A percentile compares a stretch with the other conserved stretches of the same genome.
Conservation (phyloP, 2,797 vertebrate species). For the Oceanodroma leucorhoa region DNA sequence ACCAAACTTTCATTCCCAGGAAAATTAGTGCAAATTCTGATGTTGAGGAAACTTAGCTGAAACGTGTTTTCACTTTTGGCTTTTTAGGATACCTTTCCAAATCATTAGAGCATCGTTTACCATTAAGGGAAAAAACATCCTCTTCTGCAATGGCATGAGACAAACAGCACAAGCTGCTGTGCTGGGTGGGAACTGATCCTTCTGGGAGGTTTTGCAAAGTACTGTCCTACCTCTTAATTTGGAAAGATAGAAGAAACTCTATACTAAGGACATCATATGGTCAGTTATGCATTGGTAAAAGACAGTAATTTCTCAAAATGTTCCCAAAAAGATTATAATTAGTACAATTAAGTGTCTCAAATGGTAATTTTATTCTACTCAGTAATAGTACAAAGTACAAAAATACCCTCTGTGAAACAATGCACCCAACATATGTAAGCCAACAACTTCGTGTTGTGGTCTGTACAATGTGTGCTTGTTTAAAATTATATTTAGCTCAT, state of each 20-base stretch:
- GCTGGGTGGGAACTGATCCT: not conserved
- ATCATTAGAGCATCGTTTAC: not conserved
- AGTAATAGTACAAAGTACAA: not conserved
- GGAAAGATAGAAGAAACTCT: not conserved
- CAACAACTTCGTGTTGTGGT: not conserved
- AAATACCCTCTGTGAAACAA: not conserved
- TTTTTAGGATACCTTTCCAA: not conserved
- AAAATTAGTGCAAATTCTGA: not conserved
- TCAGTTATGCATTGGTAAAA: not conserved
- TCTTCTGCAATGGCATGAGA: not conserved
- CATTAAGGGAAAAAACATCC: not conserved
- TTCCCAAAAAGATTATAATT: slow-evolving; percentile 25
- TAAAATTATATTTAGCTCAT: not conserved
- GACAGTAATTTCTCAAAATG: slow-evolving; percentile 11
- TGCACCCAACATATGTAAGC: not conserved
- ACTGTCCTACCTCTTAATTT: not conserved
- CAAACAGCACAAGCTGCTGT: not conserved
- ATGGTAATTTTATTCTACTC: not conserved
- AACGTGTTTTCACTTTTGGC: not conserved
- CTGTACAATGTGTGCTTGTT: not conserved
- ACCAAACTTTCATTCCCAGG: not conserved
- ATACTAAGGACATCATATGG: not conserved
- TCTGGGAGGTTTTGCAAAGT: not conserved
- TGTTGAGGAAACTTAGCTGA: not conserved
- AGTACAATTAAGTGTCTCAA: slow-evolving; percentile 9